phyloP scores from a whole-genome alignment of 2,113 vertebrate species.

The Ramphastos sulfuratus region DNA sequence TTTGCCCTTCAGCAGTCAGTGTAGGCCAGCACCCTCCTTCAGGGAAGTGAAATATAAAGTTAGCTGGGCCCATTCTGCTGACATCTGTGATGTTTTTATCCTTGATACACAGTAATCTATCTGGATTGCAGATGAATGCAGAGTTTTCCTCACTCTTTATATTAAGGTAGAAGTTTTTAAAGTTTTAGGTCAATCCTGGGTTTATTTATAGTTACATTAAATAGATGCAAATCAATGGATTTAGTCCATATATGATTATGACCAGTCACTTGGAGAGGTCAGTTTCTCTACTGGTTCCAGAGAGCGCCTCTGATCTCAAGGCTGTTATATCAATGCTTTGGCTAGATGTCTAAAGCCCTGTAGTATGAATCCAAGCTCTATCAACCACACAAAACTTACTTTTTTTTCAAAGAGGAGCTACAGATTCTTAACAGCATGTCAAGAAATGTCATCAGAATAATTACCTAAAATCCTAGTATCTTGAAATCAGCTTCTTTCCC shows the following conservation, averaged over 20 bases:
- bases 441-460: too few species aligned
- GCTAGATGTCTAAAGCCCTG: background rate
- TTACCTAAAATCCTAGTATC: too few species aligned
- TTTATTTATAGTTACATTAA: conserved; percentile 13
- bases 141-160: background rate
- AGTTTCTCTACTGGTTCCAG: background rate
- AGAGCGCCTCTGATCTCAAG: background rate
- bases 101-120: background rate
- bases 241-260: background rate
- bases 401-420: too few species aligned
- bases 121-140: background rate
- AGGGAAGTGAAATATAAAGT: background rate
- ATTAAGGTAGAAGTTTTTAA: background rate
- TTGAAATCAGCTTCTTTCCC: too few species aligned
- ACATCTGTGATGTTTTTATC: background rate
- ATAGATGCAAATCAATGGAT: background rate
- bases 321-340: background rate
- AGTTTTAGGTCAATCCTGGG: background rate
- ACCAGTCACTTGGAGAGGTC: background rate
- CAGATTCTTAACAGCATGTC: too few species aligned
- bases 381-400: too few species aligned
- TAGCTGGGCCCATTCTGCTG: conserved; percentile 7
- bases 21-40: background rate
- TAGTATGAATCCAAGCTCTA: background rate
- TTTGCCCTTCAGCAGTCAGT: conserved; percentile 15